Percentiles rank a stretch among this genome's conserved stretches.
Evolutionary conservation across 2,888 invertebrate species (phyloP).

Genomic region (Falcaria lacertinaria): DNA sequence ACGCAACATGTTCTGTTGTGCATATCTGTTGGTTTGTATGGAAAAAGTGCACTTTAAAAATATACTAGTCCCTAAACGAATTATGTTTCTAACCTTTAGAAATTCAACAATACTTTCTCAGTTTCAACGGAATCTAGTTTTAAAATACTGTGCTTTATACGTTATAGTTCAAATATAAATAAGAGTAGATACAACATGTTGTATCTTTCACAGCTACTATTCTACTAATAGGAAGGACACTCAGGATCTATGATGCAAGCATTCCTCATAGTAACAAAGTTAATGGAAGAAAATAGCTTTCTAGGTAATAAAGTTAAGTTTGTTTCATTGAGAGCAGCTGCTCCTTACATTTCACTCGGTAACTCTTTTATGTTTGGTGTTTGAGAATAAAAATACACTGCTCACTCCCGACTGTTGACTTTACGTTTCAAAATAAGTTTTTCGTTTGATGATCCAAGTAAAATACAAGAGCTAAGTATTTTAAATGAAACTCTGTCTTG

Average conservation of each 20-base stretch:
- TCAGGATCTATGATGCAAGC: neutral
- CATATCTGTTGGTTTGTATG: no score
- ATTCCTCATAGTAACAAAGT: neutral
- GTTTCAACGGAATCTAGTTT: no score
- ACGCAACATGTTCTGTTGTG: no score
- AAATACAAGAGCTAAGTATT: neutral
- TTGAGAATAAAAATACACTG: constrained; percentile 53
- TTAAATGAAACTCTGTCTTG: neutral
- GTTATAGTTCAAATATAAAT: no score
- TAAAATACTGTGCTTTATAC: no score
- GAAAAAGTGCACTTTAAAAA: no score
- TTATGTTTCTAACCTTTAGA: no score
- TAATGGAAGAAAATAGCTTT: constrained; percentile 13
- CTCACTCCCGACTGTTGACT: constrained; percentile 33
- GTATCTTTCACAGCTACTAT: no score
- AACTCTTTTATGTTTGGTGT: constrained; percentile 50
- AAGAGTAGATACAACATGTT: no score
- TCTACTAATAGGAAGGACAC: no score
- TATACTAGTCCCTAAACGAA: no score
- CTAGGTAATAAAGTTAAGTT: constrained; percentile 25
- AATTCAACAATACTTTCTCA: no score
- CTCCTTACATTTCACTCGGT: constrained; percentile 36
- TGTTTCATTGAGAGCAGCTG: constrained; percentile 45
- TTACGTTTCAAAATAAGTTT: constrained; percentile 19
- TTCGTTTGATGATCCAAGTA: constrained; percentile 3